These are phyloP conservation scores for Dipodomys ordii DNA, from an alignment of 2,113 vertebrate genomes.

Conservation along the genomic window DNA sequence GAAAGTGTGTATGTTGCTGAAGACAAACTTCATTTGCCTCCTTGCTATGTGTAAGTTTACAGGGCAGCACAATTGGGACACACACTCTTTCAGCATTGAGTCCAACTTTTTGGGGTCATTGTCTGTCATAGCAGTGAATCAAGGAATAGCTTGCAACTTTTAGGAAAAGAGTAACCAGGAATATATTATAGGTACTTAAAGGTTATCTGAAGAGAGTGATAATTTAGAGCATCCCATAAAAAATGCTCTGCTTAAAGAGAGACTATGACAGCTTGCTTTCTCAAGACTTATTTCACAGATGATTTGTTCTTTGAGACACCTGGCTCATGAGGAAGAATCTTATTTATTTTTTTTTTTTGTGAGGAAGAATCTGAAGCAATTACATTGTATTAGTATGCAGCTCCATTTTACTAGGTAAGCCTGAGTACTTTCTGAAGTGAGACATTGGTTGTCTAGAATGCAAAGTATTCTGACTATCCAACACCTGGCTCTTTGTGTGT, in stretches of 20 bases:
- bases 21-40: background rate
- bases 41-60: background rate
- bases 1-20: background rate
- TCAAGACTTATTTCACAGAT: background rate
- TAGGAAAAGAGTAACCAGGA: background rate
- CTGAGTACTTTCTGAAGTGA: conserved; percentile 7
- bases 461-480: background rate
- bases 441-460: background rate
- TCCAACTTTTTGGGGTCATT: background rate
- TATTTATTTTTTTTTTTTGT: too few species aligned
- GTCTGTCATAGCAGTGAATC: background rate
- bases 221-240: background rate
- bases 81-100: background rate
- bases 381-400: background rate
- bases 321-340: background rate
- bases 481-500: background rate
- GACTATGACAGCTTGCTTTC: background rate
- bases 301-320: background rate
- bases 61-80: background rate
- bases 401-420: conserved; percentile 5
- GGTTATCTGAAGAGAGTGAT: background rate
- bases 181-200: background rate
- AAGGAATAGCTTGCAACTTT: conserved; percentile 13
- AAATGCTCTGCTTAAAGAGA: background rate
- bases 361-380: background rate